Conservation (phyloP, 2,888 invertebrate genomes). For the Erynnis tages region DNA sequence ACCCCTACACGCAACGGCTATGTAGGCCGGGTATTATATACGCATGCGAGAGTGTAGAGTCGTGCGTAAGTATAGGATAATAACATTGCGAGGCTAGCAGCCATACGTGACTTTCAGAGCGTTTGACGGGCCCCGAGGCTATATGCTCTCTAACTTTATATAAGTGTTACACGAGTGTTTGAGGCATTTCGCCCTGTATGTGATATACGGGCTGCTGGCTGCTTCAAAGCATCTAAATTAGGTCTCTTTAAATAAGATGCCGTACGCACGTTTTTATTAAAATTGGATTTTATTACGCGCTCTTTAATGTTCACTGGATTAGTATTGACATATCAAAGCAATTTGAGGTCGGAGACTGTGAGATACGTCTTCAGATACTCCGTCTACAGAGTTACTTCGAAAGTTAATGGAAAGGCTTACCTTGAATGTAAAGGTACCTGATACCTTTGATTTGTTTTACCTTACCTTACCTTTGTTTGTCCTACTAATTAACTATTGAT, state of each 20-base stretch:
- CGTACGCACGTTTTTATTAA: constrained; percentile 27
- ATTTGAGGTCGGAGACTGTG: not conserved
- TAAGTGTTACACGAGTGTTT: constrained; percentile 48
- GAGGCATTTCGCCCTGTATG: constrained; percentile 60
- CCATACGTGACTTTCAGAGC: constrained; percentile 77
- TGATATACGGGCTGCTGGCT: constrained; percentile 58
- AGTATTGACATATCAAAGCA: constrained; percentile 15
- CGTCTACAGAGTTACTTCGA: not conserved
- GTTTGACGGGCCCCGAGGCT: constrained; percentile 73
- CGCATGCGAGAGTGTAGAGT: constrained; percentile 50
- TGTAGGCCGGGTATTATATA: constrained; percentile 28
- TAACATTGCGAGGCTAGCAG: constrained; percentile 70
- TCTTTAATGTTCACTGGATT: constrained; percentile 34
- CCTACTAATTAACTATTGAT: too few species aligned
- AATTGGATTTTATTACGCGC: constrained; percentile 30
- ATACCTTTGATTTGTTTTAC: too few species aligned
- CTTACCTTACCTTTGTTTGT: too few species aligned
- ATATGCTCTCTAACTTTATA: constrained; percentile 48
- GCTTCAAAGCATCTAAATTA: constrained; percentile 75
- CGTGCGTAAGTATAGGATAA: constrained; percentile 78
- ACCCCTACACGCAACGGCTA: constrained; percentile 36
- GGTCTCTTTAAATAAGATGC: constrained; percentile 68
- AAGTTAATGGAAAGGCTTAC: not conserved
- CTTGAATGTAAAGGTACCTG: not conserved
- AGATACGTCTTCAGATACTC: constrained; percentile 4